Evolutionary conservation across 2,888 invertebrate genomes (phyloP), one percentile per base, ranked within the genome.

Genomic region (Uloborus plumipes): DNA sequence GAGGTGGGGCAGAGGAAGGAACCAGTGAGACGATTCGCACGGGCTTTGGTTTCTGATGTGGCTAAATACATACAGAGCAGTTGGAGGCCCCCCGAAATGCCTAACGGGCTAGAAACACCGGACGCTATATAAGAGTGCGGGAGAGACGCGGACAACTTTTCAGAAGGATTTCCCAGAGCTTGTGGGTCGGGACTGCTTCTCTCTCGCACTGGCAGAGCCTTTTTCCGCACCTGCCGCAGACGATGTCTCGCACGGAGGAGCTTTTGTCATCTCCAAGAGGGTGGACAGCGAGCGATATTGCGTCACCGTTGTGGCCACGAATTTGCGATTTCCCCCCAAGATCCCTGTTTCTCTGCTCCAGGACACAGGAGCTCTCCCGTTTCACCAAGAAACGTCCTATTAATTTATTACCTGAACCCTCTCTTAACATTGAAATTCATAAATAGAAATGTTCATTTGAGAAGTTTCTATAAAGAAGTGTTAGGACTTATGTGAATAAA

Each of bases 21-120:
- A 73, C 55, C 72, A 75, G 69, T 77, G 72, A 78, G 83, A 74
- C 69, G 78, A 65, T 84, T 84, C 67, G 79, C 84, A 84, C 84
- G 79, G 84, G 78, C 79, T 76, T 79, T 84, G 78, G 84, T 84
- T 84, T 84, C 84, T 79, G 84, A 84, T 84, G 78, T 79, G 79
- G 79, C 84, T 84, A 84, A 84, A 84, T 84, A 84, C 84, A 84
- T 84, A 84, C 84, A 84, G 84, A 83, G 66, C 73, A 83, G 59
- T 72, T 59, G 50, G 64, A 66, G 65, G 49, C 49, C 75, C 71
- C 64, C 67, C 70, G 53, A 53, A 22, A 51, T 31, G n/a, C 74
- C 75, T 79, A 84, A 84, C 84, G 84, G 84, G 78, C 78, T 71
- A 79, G 78, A 83, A 83, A 83, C 62, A 53, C 74, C 80, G 74